These are phyloP conservation scores for Xiphophorus maculatus DNA, from an alignment of 2,113 vertebrate species.

Conservation along the genomic window DNA sequence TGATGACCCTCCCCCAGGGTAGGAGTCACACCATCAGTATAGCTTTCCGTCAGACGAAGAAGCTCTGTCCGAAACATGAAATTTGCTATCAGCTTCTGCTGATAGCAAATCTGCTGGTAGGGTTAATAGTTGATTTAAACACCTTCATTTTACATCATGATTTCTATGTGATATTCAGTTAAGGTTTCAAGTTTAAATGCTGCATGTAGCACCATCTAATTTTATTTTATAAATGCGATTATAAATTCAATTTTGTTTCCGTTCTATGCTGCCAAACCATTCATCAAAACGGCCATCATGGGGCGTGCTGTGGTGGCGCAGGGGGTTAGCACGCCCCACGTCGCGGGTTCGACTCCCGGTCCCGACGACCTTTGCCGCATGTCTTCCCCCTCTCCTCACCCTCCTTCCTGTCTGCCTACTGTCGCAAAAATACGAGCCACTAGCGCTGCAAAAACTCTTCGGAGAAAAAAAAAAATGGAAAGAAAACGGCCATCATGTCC, in stretches of 20 bases:
- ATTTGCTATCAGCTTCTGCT: slow-evolving; percentile 57
- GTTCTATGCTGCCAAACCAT: not conserved
- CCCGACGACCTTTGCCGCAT: too few species aligned
- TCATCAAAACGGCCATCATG: not conserved
- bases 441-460: too few species aligned
- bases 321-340: too few species aligned
- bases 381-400: too few species aligned
- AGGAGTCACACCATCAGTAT: slow-evolving; percentile 77
- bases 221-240: too few species aligned
- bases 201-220: too few species aligned
- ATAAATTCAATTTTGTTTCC: not conserved
- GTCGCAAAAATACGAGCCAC: too few species aligned
- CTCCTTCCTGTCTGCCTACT: too few species aligned
- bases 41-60: slow-evolving; percentile 75
- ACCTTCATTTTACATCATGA: not conserved
- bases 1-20: slow-evolving; percentile 77
- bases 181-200: too few species aligned
- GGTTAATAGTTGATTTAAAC: not conserved
- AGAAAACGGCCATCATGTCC: not conserved
- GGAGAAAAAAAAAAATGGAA: too few species aligned
- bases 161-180: not conserved
- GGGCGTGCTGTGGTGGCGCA: too few species aligned
- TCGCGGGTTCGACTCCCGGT: too few species aligned
- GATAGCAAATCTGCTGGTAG: slow-evolving; percentile 11
- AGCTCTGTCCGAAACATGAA: slow-evolving; percentile 65